Percentiles rank a stretch among this genome's conserved stretches.
These are phyloP conservation scores for Drosophila biarmipes DNA, from an alignment of 1,140 invertebrate genomes.

Conservation along the genomic window DNA sequence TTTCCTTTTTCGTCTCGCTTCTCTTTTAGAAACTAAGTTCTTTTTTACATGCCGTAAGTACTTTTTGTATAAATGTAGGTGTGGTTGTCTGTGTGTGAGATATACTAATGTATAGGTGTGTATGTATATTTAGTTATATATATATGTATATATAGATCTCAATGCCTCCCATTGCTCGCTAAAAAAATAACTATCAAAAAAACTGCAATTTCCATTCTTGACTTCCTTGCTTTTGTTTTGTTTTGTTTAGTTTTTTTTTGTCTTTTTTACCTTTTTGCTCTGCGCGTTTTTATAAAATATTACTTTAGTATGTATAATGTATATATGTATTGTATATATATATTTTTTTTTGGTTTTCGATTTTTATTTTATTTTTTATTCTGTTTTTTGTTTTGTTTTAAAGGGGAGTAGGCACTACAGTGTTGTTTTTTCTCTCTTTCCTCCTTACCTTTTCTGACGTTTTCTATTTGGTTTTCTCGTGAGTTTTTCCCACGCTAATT, in stretches of 20 bases:
- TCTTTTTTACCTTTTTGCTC: slow-evolving; percentile 33
- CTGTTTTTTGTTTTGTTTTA: slow-evolving; percentile 44
- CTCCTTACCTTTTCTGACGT: slow-evolving; percentile 32
- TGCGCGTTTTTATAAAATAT: slow-evolving; percentile 77
- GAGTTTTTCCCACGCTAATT: slow-evolving; percentile 19
- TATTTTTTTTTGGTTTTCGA: slow-evolving; percentile 61
- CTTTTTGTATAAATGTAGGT: slow-evolving; percentile 25
- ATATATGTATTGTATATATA: slow-evolving; percentile 79
- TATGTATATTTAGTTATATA: slow-evolving; percentile 61
- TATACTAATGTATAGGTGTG: slow-evolving; percentile 59
- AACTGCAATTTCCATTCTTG: slow-evolving; percentile 70
- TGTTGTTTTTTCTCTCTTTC: slow-evolving; percentile 67
- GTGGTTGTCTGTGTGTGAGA: slow-evolving; percentile 52
- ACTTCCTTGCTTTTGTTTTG: slow-evolving; percentile 47
- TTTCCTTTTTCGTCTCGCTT: slow-evolving; percentile 4
- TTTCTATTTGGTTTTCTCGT: slow-evolving; percentile 27
- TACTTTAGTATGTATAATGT: slow-evolving; percentile 78
- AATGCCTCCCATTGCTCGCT: slow-evolving; percentile 78
- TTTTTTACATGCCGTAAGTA: slow-evolving; percentile 48
- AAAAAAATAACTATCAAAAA: slow-evolving; percentile 83
- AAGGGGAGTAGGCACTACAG: slow-evolving; percentile 82
- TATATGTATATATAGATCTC: slow-evolving; percentile 67
- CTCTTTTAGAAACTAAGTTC: slow-evolving; percentile 48
- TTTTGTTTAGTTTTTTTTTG: slow-evolving; percentile 17
- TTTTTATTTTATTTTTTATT: slow-evolving; percentile 50